Base-by-base conservation (phyloP, 2,113 vertebrate genomes). In the Scomber scombrus region DNA sequence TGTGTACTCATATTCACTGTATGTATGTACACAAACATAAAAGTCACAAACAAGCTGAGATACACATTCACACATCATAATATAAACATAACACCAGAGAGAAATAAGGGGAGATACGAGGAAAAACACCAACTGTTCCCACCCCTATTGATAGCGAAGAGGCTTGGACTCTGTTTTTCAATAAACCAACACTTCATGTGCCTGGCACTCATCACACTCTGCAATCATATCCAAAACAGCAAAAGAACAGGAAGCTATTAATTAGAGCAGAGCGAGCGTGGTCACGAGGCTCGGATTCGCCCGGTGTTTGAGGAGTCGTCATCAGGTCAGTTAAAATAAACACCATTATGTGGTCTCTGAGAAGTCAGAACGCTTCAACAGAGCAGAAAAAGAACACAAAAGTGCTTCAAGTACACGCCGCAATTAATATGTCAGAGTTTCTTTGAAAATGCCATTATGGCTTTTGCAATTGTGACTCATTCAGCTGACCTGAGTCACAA, bases 221-320 rank as follows among this genome's bases (percentile, higher is more conserved):
- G 67, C 81, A 81, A 75, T 26, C 79, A 3, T 49, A 68, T 76
- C 85, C 83, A 64, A 80, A 88, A 66, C 85, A 85, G 85, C 60
- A n/a, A 4, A 82, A 78, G 67, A 85, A 72, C 84, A 61, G 76
- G 70, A 79, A 78, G 82, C 73, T 82, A 91, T 86, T 89, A 82
- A 93, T 90, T 86, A 91, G 68, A 82, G 49, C 84, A 83, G 86
- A 47, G 9, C 14, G 55, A 75, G 46, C 21, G 46, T 1, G n/a
- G 54, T 65, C 72, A 65, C 34, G 16, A 63, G 76, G 40, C 51
- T 18, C 34, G 0, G 23, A 66, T 81, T 67, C 45, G 61, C 67
- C 65, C 26, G 9, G 61, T 64, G 61, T 81, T 67, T 80, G 75
- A 85, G 52, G 74, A 60, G 58, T 18, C 76, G 79, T 69, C 82